A percentile compares a stretch with the other conserved stretches of the same genome.
Evolutionary conservation across 1,140 invertebrate species (phyloP).

Genomic region (Ceratosolen fusciceps): DNA sequence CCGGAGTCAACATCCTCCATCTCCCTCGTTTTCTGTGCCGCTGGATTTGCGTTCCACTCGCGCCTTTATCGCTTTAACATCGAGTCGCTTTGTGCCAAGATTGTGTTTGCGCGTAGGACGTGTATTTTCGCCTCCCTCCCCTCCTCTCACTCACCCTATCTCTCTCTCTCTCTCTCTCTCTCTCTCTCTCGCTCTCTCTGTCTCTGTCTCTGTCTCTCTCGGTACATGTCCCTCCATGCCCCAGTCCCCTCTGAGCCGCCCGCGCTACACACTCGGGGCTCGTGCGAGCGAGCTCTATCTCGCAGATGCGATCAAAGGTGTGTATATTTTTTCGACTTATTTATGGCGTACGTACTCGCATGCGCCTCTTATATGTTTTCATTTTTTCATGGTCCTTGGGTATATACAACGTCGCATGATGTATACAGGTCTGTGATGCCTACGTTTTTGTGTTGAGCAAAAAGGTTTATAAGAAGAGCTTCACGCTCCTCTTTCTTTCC

Average conservation of each 20-base stretch:
- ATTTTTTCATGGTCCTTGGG: constrained; percentile 30
- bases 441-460: constrained; percentile 25
- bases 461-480: not conserved
- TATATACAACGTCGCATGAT: constrained; percentile 35
- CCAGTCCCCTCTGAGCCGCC: not conserved
- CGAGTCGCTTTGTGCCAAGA: constrained; percentile 49
- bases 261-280: not conserved
- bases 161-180: not conserved
- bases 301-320: constrained; percentile 47
- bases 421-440: constrained; percentile 43
- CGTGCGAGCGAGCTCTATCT: constrained; percentile 34
- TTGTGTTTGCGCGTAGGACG: constrained; percentile 48
- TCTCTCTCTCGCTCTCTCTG: not conserved
- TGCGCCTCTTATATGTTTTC: constrained; percentile 24
- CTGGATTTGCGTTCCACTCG: constrained; percentile 40
- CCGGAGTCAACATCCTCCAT: constrained; percentile 50
- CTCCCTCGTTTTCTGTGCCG: constrained; percentile 21
- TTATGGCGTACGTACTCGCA: constrained; percentile 39
- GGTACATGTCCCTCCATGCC: not conserved
- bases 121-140: constrained; percentile 33
- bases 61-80: constrained; percentile 44
- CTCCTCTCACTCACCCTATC: not conserved
- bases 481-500: not conserved
- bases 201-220: constrained; percentile 2
- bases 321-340: constrained; percentile 48